A percentile compares a stretch with the other conserved stretches of the same genome.
These are phyloP conservation scores for Bufo gargarizans DNA, from an alignment of 2,113 vertebrate genomes.

Conservation along the genomic window DNA sequence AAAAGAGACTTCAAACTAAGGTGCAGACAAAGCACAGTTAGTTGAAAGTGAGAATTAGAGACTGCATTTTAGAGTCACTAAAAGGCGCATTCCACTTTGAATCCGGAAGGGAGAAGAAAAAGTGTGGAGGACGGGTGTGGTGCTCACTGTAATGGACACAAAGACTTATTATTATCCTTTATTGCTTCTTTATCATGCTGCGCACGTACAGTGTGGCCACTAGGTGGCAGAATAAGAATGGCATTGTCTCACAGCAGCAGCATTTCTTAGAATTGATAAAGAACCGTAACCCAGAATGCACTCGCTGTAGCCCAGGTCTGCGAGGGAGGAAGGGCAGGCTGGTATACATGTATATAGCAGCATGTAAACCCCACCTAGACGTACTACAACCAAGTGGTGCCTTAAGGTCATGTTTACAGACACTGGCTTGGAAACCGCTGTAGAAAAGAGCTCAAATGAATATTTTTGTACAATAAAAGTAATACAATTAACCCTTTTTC, in stretches of 20 bases:
- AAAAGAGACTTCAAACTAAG: neutral
- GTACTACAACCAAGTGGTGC: neutral
- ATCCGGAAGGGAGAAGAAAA: neutral
- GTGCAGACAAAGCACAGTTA: neutral
- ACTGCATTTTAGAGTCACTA: neutral
- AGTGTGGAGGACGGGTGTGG: slow-evolving; percentile 18
- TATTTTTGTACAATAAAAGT: neutral
- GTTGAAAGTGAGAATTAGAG: neutral
- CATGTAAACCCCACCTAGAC: neutral
- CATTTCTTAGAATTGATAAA: neutral
- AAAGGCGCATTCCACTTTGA: neutral
- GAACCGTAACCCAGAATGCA: slow-evolving; percentile 45
- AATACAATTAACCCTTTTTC: neutral
- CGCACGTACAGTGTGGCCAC: neutral
- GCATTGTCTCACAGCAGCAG: neutral
- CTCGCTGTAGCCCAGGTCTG: neutral
- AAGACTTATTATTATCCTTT: neutral
- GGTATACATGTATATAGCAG: neutral
- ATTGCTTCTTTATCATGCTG: neutral
- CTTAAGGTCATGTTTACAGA: neutral
- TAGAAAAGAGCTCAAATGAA: neutral
- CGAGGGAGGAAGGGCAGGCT: slow-evolving; percentile 16
- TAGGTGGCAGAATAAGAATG: slow-evolving; percentile 44
- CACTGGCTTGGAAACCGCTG: neutral
- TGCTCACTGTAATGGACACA: slow-evolving; percentile 8